Conservation (phyloP, 2,113 vertebrate genomes). For the Uropsilus gracilis region DNA sequence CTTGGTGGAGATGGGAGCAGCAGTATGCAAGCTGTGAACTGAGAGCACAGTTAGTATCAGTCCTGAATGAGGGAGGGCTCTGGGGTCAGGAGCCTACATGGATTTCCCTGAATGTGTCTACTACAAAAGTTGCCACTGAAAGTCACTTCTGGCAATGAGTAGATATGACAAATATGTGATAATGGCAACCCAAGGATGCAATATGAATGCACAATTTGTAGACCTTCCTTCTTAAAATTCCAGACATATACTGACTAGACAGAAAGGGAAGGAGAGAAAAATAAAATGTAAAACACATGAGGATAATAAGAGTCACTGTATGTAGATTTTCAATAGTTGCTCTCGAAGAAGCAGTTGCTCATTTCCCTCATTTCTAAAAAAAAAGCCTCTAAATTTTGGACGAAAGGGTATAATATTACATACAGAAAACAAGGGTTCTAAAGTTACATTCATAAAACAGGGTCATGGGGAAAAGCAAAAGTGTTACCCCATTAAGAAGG, state of each 20-base stretch:
- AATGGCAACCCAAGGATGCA: neutral
- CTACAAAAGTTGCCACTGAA: neutral
- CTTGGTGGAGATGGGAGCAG: neutral
- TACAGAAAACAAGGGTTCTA: neutral
- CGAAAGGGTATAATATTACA: neutral
- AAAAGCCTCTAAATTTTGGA: neutral
- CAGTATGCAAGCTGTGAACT: accelerated
- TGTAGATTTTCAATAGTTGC: neutral
- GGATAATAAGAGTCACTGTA: neutral
- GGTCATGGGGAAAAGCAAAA: neutral
- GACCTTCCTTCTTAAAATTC: neutral
- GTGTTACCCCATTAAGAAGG: neutral
- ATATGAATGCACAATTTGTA: neutral
- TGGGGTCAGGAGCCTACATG: accelerated
- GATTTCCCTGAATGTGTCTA: neutral
- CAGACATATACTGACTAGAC: neutral
- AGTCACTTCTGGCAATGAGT: neutral
- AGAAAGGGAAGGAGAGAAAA: neutral
- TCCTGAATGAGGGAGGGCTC: no score
- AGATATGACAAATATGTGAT: neutral
- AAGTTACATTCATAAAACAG: neutral
- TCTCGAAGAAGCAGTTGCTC: neutral
- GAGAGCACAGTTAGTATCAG: neutral
- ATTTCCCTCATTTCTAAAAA: neutral
- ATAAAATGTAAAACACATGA: neutral